Conservation (phyloP, 2,113 vertebrate species). For the Cathartes aura region DNA sequence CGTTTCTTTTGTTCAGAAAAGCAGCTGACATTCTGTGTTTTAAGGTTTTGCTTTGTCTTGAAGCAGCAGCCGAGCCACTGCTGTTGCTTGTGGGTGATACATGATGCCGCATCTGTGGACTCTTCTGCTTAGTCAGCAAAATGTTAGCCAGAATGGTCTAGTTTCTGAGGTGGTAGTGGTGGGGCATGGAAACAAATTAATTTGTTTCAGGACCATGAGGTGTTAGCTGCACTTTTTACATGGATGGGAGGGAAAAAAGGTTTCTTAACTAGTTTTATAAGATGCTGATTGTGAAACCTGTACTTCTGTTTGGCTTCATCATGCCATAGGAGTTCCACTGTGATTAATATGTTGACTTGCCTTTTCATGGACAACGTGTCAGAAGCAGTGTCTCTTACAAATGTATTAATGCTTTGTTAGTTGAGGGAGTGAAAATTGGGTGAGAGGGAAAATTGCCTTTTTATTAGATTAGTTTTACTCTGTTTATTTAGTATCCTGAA, state of each 20-base stretch:
- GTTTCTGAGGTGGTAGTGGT: not conserved
- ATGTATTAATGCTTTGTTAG: not conserved
- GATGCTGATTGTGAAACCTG: not conserved
- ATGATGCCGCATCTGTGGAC: not conserved
- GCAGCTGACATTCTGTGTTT: slow-evolving; percentile 7
- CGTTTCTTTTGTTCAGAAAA: slow-evolving; percentile 1
- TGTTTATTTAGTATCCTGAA: not conserved
- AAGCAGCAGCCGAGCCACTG: not conserved
- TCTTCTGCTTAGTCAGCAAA: slow-evolving; percentile 63
- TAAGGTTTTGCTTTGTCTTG: slow-evolving; percentile 46
- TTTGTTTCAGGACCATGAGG: not conserved
- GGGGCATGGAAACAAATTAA: not conserved
- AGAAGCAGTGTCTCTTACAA: not conserved
- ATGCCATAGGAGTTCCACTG: not conserved
- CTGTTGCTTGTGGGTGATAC: slow-evolving; percentile 27
- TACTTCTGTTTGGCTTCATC: not conserved
- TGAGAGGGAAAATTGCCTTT: not conserved
- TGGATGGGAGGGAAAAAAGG: not conserved
- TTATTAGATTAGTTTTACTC: not conserved
- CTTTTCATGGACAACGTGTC: not conserved
- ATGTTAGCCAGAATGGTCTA: not conserved
- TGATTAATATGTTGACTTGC: not conserved
- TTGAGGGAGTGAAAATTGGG: not conserved
- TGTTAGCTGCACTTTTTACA: not conserved
- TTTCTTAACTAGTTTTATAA: not conserved